These are phyloP conservation scores for Struthio camelus DNA, from an alignment of 2,113 vertebrate genomes.

Conservation along the genomic window DNA sequence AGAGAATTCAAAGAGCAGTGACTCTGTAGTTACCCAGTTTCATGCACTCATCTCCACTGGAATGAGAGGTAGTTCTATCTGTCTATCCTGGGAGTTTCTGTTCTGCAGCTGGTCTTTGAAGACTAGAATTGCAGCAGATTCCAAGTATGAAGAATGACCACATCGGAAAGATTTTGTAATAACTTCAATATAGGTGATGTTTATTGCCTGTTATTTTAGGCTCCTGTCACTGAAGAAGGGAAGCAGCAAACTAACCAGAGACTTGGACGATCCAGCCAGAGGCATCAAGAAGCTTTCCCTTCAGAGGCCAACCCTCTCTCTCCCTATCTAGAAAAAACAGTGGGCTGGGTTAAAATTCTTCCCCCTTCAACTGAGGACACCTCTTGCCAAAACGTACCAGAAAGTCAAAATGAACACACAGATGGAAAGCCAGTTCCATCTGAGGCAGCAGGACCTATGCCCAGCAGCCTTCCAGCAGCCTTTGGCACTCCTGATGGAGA, in stretches of 20 bases:
- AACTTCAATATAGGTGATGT: background rate
- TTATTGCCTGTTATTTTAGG: slow-evolving; percentile 18
- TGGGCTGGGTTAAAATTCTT: slow-evolving; percentile 37
- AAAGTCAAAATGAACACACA: background rate
- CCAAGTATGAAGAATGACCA: background rate
- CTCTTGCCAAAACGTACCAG: background rate
- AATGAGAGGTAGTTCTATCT: background rate
- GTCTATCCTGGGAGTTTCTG: background rate
- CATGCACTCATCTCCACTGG: background rate
- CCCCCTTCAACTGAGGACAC: slow-evolving; percentile 1
- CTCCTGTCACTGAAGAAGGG: background rate
- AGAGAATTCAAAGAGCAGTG: background rate
- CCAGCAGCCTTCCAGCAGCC: background rate
- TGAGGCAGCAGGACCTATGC: background rate
- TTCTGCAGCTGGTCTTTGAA: background rate
- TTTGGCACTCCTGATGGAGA: background rate
- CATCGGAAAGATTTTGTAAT: background rate
- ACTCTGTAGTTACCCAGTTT: background rate
- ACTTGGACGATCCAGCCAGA: background rate
- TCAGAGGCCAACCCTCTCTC: background rate
- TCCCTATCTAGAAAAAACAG: background rate
- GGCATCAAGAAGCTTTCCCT: background rate
- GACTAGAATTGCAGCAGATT: background rate
- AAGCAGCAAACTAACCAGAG: background rate
- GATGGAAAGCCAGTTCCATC: background rate